Base-by-base conservation (phyloP, 1,140 invertebrate genomes). In the Apis florea region DNA sequence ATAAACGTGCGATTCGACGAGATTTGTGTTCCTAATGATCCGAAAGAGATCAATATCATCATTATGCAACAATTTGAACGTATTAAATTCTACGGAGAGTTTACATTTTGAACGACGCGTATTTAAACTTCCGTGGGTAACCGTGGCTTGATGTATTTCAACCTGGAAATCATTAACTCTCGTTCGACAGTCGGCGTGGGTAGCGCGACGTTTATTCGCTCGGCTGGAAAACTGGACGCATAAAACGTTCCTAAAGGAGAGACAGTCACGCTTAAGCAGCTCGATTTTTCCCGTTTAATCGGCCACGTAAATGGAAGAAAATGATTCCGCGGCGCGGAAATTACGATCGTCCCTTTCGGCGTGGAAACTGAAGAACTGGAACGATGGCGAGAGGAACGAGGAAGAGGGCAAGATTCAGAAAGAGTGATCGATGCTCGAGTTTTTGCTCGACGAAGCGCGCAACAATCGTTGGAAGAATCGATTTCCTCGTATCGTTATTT, bases 241-340 rank as follows among this genome's bases (percentile, higher is more conserved):
- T 21, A 12, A 40, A 26, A 66, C 15, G 24, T 15, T 40, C 21
- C 17, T 40, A 58, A 58, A 40, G 17, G 9, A 26, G 51, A n/a
- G n/a, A 8, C 4, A 0, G 26, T 21, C 63, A n/a, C 63, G n/a
- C 21, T 67, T 58, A n/a, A 24, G 31, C 54, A 13, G 12, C 47
- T n/a, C 11, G n/a, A 53, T 76, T 79, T 75, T 12, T 74, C 61
- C n/a, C 26, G 56, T 11, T 26, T n/a, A 56, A 71, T 71, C 24
- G 5, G 59, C 31, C 59, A n/a, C 51, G 49, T 11, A 24, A 61
- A 40, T 61, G 76, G 61, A 40, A 71, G 83, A 68, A 68, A 58
- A 40, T 40, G 67, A 84, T 85, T 83, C 4, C 61, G 54, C 72
- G 51, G 75, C 26, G 17, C 74, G 71, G 77, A 83, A 80, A 85